Evolutionary conservation across 2,797 vertebrate genomes (phyloP).

Genomic region (Onychomys torridus): DNA sequence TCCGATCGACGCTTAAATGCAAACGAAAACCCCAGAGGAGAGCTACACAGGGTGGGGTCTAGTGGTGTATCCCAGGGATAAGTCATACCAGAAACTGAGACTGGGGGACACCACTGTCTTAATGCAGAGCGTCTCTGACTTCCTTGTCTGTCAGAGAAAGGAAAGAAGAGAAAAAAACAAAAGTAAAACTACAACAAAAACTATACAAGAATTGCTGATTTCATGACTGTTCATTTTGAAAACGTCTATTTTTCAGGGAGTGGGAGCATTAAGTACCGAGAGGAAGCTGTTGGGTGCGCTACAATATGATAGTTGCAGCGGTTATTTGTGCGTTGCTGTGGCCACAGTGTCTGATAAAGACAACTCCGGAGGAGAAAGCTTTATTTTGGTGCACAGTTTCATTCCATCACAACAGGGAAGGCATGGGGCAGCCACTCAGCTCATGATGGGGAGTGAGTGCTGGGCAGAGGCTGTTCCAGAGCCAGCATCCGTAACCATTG

Average conservation of each 20-base stretch:
- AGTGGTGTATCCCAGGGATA: neutral
- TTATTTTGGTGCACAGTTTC: neutral
- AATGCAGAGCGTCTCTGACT: neutral
- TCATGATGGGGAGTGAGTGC: neutral
- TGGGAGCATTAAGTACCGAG: neutral
- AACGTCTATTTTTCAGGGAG: neutral
- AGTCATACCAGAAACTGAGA: neutral
- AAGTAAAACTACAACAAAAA: neutral
- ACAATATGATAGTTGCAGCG: neutral
- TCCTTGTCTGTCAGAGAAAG: neutral
- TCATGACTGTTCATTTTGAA: neutral
- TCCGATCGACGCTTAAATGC: conserved; percentile 19
- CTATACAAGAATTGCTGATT: neutral
- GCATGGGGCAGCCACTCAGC: neutral
- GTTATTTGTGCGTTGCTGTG: neutral
- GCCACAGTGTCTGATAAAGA: no score
- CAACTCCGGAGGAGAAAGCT: neutral
- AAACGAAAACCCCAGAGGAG: conserved; percentile 38
- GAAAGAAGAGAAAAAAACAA: neutral
- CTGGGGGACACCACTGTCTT: neutral
- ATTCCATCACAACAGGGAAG: neutral
- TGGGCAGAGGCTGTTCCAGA: neutral
- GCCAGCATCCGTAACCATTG: neutral
- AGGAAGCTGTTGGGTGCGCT: neutral
- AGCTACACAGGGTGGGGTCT: neutral